Evolutionary conservation across 2,113 vertebrate genomes (phyloP).

Genomic region (Rhabdornis inornatus): DNA sequence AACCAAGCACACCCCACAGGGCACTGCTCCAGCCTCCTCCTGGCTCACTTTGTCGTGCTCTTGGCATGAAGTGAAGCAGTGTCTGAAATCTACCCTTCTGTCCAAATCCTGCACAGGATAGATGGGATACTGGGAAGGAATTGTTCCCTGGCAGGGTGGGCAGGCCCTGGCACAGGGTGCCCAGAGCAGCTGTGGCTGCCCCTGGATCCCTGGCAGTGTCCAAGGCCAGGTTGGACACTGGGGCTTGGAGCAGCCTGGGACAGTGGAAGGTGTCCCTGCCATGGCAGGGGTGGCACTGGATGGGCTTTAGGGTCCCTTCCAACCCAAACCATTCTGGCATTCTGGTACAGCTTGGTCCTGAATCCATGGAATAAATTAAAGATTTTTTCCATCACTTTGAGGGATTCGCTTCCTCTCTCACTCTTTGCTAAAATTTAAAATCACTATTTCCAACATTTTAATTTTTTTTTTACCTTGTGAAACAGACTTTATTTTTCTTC

Average conservation of each 20-base stretch:
- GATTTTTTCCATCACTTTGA: not conserved
- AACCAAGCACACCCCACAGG: not conserved
- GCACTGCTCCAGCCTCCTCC: not conserved
- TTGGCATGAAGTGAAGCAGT: not conserved
- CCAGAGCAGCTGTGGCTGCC: not conserved
- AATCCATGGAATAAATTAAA: not conserved
- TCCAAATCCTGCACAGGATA: not conserved
- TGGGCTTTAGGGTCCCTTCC: fast-evolving
- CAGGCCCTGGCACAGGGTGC: not conserved
- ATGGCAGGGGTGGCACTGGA: fast-evolving
- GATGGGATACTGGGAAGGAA: not conserved
- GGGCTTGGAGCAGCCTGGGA: not conserved
- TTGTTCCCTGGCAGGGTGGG: fast-evolving
- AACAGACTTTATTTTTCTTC: slow-evolving; percentile 54
- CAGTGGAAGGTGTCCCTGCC: not conserved
- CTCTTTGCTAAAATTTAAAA: not conserved
- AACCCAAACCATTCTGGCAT: not conserved
- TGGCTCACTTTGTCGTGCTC: not conserved
- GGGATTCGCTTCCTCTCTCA: not conserved
- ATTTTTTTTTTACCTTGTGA: not conserved
- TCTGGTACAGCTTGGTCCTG: not conserved
- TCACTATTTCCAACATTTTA: not conserved
- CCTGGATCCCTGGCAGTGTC: not conserved
- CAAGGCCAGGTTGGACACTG: not conserved
- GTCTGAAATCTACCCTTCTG: not conserved